These are phyloP conservation scores for Ptilonorhynchus violaceus DNA, from an alignment of 2,113 vertebrate genomes.

Conservation along the genomic window DNA sequence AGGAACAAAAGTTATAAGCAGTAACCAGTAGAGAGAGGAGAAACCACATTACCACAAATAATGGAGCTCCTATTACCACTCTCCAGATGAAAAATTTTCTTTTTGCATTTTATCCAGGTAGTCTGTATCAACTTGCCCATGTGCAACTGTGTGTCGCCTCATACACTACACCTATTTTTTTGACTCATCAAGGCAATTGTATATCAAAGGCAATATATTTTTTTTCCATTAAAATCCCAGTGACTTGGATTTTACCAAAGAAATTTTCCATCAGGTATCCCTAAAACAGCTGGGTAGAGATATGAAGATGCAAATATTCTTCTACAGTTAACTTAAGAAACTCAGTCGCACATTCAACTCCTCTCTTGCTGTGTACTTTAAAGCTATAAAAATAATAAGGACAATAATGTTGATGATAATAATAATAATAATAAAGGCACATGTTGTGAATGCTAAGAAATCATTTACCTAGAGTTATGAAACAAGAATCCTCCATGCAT, in stretches of 20 bases:
- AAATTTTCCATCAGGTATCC: not conserved
- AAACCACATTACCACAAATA: not conserved
- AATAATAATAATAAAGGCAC: rapidly evolving
- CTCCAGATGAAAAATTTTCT: not conserved
- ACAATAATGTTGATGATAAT: too few species aligned
- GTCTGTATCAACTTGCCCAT: not conserved
- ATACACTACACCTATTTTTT: not conserved
- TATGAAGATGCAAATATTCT: not conserved
- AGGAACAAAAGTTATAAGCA: not conserved
- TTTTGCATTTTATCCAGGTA: not conserved
- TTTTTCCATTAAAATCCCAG: not conserved
- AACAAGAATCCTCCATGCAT: not conserved
- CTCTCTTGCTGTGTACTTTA: not conserved
- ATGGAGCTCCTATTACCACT: not conserved
- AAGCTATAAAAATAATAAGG: not conserved
- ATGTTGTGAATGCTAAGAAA: not conserved
- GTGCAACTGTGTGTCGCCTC: not conserved
- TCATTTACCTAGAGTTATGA: not conserved
- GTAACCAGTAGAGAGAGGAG: not conserved
- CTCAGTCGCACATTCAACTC: not conserved
- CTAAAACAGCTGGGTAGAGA: not conserved
- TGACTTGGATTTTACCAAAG: not conserved
- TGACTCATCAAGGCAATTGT: not conserved
- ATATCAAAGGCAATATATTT: not conserved
- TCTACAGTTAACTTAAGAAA: not conserved